Conservation (phyloP, 2,113 vertebrate species). For the Pachyramphus minor region DNA sequence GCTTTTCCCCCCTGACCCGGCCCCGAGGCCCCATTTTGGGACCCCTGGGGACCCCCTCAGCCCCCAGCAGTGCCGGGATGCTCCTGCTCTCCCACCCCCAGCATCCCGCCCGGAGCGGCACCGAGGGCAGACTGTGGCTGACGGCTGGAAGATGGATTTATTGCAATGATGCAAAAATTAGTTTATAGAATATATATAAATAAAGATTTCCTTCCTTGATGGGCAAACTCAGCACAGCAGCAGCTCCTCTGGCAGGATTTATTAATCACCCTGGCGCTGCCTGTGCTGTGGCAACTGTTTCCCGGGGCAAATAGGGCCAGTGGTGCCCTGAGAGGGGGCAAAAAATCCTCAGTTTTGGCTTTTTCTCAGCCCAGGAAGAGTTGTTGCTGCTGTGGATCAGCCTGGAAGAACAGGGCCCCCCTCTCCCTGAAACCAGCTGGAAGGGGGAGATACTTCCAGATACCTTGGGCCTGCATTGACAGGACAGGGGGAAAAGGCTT, state of each 20-base stretch:
- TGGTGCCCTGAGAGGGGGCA: neutral
- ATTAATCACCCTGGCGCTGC: neutral
- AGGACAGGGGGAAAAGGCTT: neutral
- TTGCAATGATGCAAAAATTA: slow-evolving; percentile 64
- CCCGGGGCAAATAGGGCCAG: neutral
- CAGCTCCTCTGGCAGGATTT: slow-evolving; percentile 36
- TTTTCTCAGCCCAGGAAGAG: rapidly evolving
- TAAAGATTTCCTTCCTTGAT: slow-evolving; percentile 64
- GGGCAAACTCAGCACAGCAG: slow-evolving; percentile 44
- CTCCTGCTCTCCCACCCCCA: neutral
- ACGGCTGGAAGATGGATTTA: slow-evolving; percentile 58
- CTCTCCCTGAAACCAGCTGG: rapidly evolving
- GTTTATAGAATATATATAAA: slow-evolving; percentile 62
- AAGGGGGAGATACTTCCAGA: no score
- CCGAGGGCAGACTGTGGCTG: neutral
- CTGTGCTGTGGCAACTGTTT: neutral
- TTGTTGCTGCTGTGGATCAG: neutral
- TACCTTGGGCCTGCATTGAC: neutral
- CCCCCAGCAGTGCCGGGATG: neutral
- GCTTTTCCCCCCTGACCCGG: rapidly evolving
- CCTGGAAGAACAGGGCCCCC: neutral
- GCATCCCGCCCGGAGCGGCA: neutral
- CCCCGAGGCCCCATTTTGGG: neutral
- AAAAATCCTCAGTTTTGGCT: neutral
- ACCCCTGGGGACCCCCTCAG: neutral